Evolutionary conservation across 2,888 invertebrate species (phyloP).

Genomic region (Holacanthella duospinosa): DNA sequence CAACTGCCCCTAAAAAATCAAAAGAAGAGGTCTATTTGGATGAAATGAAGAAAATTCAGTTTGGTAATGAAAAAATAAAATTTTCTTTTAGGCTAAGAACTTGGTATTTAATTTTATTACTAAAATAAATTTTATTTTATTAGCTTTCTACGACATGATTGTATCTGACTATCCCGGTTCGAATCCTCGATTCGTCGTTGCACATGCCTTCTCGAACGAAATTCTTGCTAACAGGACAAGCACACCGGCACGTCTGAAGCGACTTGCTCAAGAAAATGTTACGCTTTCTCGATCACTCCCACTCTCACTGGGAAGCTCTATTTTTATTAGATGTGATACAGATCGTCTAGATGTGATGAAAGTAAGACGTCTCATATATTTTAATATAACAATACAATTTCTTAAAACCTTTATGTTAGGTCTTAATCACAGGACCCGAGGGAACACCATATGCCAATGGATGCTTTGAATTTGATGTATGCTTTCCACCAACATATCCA

Average conservation of each 20-base stretch:
- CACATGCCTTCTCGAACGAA: slow-evolving; percentile 80
- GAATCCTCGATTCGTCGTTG: slow-evolving; percentile 66
- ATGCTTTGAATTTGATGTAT: slow-evolving; percentile 77
- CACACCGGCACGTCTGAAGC: slow-evolving; percentile 73
- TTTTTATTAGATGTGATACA: slow-evolving; percentile 88
- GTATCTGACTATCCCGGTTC: slow-evolving; percentile 57
- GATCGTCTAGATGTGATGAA: slow-evolving; percentile 93
- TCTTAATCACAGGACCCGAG: slow-evolving; percentile 79
- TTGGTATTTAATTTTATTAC: no score
- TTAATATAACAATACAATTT: no score
- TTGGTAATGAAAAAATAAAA: no score
- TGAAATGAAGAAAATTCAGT: no score
- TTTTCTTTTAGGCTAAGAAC: no score
- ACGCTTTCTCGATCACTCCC: slow-evolving; percentile 85
- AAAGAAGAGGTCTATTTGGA: no score
- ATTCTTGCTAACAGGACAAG: slow-evolving; percentile 77
- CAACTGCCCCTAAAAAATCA: no score
- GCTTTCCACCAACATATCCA: slow-evolving; percentile 66
- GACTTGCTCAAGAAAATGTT: slow-evolving; percentile 88
- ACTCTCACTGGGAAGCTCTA: slow-evolving; percentile 72
- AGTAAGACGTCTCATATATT: slow-evolving; percentile 50
- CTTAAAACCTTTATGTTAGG: no score
- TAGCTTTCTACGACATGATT: slow-evolving; percentile 89
- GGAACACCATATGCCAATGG: slow-evolving; percentile 87
- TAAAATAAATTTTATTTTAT: no score